Conservation (phyloP, 2,797 vertebrate genomes). For the Diplodus puntazzo region DNA sequence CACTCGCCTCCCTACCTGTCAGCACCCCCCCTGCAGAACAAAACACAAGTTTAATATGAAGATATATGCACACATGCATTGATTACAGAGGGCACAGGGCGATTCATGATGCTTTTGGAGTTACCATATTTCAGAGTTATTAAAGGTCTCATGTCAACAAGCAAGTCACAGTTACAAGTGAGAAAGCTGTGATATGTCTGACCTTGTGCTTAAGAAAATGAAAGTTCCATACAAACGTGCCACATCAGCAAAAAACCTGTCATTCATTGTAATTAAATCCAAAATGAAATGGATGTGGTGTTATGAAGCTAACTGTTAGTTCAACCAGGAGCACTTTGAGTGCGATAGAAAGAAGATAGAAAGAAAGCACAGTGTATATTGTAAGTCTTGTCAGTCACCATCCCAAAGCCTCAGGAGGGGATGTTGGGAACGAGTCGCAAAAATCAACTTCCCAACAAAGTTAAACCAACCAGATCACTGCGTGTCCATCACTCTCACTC, state of each 20-base stretch:
- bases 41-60: constrained; percentile 34
- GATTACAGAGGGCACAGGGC: constrained; percentile 9
- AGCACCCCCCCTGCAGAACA: constrained; percentile 1
- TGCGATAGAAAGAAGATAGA: too few relatives aligned
- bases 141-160: not conserved
- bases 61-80: constrained; percentile 14
- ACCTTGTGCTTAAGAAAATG: not conserved
- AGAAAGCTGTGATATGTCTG: not conserved
- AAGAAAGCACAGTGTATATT: too few relatives aligned
- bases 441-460: too few relatives aligned
- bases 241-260: not conserved
- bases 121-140: not conserved
- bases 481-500: too few relatives aligned
- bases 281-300: not conserved
- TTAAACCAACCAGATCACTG: too few relatives aligned
- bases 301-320: too few relatives aligned
- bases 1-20: constrained; percentile 70
- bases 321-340: too few relatives aligned
- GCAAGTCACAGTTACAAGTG: not conserved
- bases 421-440: too few relatives aligned
- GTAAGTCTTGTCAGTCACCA: too few relatives aligned
- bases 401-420: too few relatives aligned
- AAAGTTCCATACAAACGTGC: not conserved
- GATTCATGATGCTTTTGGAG: not conserved
- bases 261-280: not conserved